Evolutionary conservation across 2,113 vertebrate genomes (phyloP).

Genomic region (Hippotragus niger): DNA sequence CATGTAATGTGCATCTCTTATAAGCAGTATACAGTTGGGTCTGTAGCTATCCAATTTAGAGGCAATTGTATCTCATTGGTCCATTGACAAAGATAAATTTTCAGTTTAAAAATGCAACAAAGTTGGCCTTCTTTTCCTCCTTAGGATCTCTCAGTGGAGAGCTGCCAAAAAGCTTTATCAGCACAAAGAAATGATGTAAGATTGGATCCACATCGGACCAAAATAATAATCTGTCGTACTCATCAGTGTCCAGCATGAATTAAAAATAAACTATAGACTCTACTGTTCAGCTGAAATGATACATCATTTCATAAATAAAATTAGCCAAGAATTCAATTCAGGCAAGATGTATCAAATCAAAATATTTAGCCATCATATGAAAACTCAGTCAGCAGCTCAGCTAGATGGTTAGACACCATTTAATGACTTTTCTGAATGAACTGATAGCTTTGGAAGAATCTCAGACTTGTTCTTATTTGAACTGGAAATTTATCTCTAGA

Average conservation of each 20-base stretch:
- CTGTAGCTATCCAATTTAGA: background rate
- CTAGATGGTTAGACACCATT: background rate
- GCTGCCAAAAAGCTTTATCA: background rate
- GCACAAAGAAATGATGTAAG: background rate
- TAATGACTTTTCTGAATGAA: constrained; percentile 41
- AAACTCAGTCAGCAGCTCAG: background rate
- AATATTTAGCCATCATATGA: background rate
- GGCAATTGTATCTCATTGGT: background rate
- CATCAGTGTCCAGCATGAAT: background rate
- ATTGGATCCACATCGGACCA: background rate
- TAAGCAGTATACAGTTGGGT: background rate
- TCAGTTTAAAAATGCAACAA: background rate
- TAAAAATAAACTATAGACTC: background rate
- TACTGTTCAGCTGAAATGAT: background rate
- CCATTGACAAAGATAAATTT: background rate
- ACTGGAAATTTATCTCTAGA: constrained; percentile 50
- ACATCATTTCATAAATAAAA: background rate
- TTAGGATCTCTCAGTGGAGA: background rate
- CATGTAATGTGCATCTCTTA: background rate
- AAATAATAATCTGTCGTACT: background rate
- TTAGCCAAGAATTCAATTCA: background rate
- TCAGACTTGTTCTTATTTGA: constrained; percentile 32
- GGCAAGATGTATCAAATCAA: background rate
- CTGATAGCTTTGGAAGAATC: constrained; percentile 26
- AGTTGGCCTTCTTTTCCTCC: background rate